phyloP scores from a whole-genome alignment of 2,113 vertebrate species.

The Clupea harengus region DNA sequence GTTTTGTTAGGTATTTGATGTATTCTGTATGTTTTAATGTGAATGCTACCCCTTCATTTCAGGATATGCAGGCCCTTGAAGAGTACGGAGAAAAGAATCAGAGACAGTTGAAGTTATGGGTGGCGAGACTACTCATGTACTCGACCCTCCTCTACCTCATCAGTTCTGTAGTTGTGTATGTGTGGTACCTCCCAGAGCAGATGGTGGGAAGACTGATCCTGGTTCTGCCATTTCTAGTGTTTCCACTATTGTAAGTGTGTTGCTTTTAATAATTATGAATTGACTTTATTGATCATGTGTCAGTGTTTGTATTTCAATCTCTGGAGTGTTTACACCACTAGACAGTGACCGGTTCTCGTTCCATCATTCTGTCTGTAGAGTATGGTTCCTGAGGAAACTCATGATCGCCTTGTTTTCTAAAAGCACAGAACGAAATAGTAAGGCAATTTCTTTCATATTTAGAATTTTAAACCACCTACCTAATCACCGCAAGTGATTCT shows the following conservation, averaged over 20 bases:
- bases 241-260: constrained; percentile 92
- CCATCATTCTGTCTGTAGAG: constrained; percentile 65
- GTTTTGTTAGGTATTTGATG: not conserved
- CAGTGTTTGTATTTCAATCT: not conserved
- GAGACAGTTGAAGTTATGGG: constrained; percentile 89
- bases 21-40: constrained; percentile 29
- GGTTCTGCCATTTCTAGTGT: constrained; percentile 85
- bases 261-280: not conserved
- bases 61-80: constrained; percentile 90
- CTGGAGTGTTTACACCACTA: not conserved
- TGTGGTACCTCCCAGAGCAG: constrained; percentile 92
- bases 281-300: not conserved
- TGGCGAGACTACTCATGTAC: constrained; percentile 89
- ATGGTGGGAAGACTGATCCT: constrained; percentile 82
- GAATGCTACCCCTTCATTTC: constrained; percentile 14
- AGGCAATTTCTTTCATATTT: constrained; percentile 51
- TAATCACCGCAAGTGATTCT: not conserved
- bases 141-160: constrained; percentile 85
- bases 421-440: constrained; percentile 93
- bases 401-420: constrained; percentile 87
- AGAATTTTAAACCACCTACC: not conserved
- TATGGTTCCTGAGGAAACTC: constrained; percentile 88
- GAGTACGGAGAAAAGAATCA: constrained; percentile 94
- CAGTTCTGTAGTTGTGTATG: constrained; percentile 84
- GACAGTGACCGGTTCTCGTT: not conserved